Percentiles rank a stretch among this genome's conserved stretches.
phyloP scores from a whole-genome alignment of 2,888 invertebrate genomes.

The Brachycybe producta region DNA sequence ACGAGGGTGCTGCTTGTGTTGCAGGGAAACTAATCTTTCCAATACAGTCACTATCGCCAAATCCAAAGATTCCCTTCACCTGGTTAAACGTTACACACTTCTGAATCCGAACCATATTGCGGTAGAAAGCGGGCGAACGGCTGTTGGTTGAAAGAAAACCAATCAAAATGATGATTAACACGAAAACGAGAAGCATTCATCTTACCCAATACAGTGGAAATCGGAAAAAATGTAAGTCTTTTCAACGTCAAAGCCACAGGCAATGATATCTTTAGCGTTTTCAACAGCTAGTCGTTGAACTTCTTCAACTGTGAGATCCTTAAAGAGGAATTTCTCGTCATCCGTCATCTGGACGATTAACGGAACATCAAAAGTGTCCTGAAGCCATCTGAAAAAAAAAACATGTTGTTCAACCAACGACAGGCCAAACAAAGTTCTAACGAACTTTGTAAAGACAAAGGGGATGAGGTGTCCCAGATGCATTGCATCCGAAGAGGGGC shows the following conservation, averaged over 20 bases:
- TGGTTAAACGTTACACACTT: conserved; percentile 95
- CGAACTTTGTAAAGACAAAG: conserved; percentile 91
- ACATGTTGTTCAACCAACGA: not conserved
- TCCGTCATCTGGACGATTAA: conserved; percentile 94
- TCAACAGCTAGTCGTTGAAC: conserved; percentile 67
- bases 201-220: conserved; percentile 83
- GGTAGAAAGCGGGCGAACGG: conserved; percentile 77
- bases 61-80: conserved; percentile 95
- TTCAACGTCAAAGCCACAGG: conserved; percentile 80
- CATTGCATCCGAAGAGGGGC: conserved; percentile 89
- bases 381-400: conserved; percentile 61
- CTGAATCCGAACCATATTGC: conserved; percentile 81
- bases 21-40: conserved; percentile 96
- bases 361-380: conserved; percentile 91
- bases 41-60: conserved; percentile 86
- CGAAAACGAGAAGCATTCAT: conserved; percentile 17
- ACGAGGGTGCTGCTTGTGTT: conserved; percentile 87
- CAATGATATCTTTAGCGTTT: conserved; percentile 96
- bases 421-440: not conserved
- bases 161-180: no score
- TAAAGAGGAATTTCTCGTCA: conserved; percentile 97
- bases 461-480: conserved; percentile 96
- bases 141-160: conserved; percentile 41
- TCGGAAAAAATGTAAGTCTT: conserved; percentile 97
- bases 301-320: conserved; percentile 77